These are phyloP conservation scores for Thymallus thymallus DNA, from an alignment of 2,113 vertebrate species.

Conservation along the genomic window DNA sequence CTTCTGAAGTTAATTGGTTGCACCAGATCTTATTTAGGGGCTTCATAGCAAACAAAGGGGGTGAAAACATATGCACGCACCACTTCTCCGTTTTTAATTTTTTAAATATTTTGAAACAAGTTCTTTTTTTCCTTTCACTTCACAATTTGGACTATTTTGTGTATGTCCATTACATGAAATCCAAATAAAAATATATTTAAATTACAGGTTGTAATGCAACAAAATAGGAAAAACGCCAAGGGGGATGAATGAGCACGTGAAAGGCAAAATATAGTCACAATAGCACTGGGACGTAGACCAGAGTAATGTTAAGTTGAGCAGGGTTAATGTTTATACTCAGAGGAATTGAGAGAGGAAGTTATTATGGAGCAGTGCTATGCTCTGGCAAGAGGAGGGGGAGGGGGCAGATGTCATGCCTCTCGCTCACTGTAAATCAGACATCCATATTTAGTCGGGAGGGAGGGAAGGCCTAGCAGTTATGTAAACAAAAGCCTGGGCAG, in stretches of 20 bases:
- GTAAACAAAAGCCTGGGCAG: slow-evolving; percentile 70
- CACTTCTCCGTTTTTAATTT: too few relatives aligned
- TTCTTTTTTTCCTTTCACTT: too few relatives aligned
- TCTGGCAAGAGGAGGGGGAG: slow-evolving; percentile 39
- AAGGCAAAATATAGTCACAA: slow-evolving; percentile 50
- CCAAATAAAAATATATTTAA: too few relatives aligned
- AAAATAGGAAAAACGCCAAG: too few relatives aligned
- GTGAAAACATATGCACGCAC: too few relatives aligned
- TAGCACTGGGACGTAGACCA: slow-evolving; percentile 29
- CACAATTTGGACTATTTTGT: too few relatives aligned
- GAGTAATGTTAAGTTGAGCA: slow-evolving; percentile 36
- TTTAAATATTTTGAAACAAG: too few relatives aligned
- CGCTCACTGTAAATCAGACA: slow-evolving; percentile 67
- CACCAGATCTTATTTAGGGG: too few relatives aligned
- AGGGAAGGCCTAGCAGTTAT: slow-evolving; percentile 69
- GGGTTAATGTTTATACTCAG: slow-evolving; percentile 46
- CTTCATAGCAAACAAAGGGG: too few relatives aligned
- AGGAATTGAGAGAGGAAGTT: slow-evolving; percentile 55
- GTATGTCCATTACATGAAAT: too few relatives aligned
- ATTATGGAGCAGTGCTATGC: slow-evolving; percentile 50
- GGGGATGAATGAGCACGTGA: slow-evolving; percentile 74
- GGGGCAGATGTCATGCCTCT: slow-evolving; percentile 50
- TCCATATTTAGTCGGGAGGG: slow-evolving; percentile 74
- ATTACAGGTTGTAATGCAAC: too few relatives aligned
- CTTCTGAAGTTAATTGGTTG: too few relatives aligned